Base-by-base conservation (phyloP, 2,888 invertebrate genomes). In the Polymixis flavicincta region DNA sequence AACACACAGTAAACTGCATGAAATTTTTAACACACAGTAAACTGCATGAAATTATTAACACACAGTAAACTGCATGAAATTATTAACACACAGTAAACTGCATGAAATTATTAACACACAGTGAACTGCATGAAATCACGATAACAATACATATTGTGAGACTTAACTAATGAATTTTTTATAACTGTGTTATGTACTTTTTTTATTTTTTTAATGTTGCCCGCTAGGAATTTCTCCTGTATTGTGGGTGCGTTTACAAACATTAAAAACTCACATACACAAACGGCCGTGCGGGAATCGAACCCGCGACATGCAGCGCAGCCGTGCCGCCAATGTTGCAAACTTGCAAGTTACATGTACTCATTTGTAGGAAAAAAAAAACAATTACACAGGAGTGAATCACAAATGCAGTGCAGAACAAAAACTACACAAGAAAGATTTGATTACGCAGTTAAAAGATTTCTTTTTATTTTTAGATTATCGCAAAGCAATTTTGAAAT, bases 381-480 rank as follows among this genome's bases (percentile, higher is more conserved):
- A 60, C 22, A 19, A 68, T 52, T 32, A 60, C 22, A 57, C 60
- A 37, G 65, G 71, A 37, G 37, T 37, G 37, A 37, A 37, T 37
- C 5, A 64, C 50, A 52, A 45, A 68, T 71, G 50, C 50, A 69
- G 45, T 69, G 54, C 55, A 65, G 14, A 45, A 37, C 14, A 79
- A 80, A 79, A 80, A 80, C 25, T 76, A 37, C 9, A 4, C 28
- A 8, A 25, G 28, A n/a, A 59, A 54, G 59, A 79, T 73, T 54
- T 28, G 8, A 54, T 25, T 19, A 55, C 0, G 25, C 59, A 25
- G 32, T 59, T 60, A 32, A 28, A 22, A n/a, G 19, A 37, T 77
- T 50, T 68, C 48, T 57, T 45, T 77, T 50, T 68, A 48, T 57
- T 76, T 76, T 28, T 48, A 5, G 11, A 48, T 42, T 68, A 50